Base-by-base conservation (phyloP, 2,797 vertebrate genomes). In the Alfaro cultratus region DNA sequence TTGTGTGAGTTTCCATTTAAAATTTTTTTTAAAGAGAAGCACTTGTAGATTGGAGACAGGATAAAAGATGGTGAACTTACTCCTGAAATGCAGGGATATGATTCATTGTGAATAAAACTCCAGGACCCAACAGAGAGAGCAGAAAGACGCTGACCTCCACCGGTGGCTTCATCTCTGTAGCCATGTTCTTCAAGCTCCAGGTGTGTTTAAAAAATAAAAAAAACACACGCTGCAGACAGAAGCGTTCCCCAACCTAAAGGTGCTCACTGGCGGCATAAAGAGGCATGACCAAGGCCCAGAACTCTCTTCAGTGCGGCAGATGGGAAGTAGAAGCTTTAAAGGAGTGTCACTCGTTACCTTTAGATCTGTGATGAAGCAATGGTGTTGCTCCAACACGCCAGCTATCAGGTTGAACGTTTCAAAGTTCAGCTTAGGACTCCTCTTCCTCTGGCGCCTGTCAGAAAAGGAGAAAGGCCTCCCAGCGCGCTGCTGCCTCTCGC, bases 71-170 rank as follows among this genome's bases (percentile, higher is more conserved):
- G 9, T 8, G 49, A 15, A 43, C 98, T 97, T 95, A 99, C 98
- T 97, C 95, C 74, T 97, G 96, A 74, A 97, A 72, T 36, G 86
- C 86, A 0, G 95, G 90, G 45, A 93, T 47, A 3, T 93, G 89
- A 91, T 96, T 97, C 88, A 97, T 83, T 12, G 88, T 49, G 60
- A 95, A 97, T 77, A 96, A 93, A 74, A 97, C 73, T 0, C 95
- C 96, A 29, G 98, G 94, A 47, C 97, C 97, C n/a, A 92, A 75
- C 5, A 98, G 91, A 26, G 97, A 97, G 4, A 97, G 87, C 74
- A 94, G 83, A 16, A 95, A 90, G 72, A 96, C 94, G 29, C 86
- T 87, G 49, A 95, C 72, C 85, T 95, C 95, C 73, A 85, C 88
- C 2, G 95, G 93, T 47, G 92, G 83, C 87, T 79, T 90, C 96